A percentile compares a stretch with the other conserved stretches of the same genome.
Conservation (phyloP, 1,140 invertebrate species). For the Conopomorpha cramerella region DNA sequence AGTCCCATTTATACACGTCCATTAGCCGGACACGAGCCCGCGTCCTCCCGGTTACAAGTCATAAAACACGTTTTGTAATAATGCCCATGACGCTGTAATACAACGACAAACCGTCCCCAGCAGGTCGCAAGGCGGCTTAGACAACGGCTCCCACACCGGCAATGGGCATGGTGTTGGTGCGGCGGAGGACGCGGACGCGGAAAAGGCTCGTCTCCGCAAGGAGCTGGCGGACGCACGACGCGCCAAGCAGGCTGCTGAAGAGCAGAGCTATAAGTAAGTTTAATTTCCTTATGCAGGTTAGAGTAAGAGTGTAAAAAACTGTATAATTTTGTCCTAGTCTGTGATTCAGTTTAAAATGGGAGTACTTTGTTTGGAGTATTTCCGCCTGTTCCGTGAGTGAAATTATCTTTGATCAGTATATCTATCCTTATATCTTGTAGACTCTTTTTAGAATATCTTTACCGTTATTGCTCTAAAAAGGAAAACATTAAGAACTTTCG, state of each 20-base stretch:
- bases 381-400: too few relatives aligned
- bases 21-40: too few relatives aligned
- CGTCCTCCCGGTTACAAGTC: background rate
- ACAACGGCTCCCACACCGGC: too few relatives aligned
- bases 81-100: background rate
- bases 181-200: slow-evolving; percentile 31
- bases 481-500: too few relatives aligned
- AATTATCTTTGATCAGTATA: too few relatives aligned
- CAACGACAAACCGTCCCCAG: slow-evolving; percentile 4
- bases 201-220: slow-evolving; percentile 35
- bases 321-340: background rate
- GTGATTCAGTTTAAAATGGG: too few relatives aligned
- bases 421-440: too few relatives aligned
- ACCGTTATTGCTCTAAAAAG: too few relatives aligned
- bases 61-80: background rate
- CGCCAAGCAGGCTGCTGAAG: slow-evolving; percentile 41
- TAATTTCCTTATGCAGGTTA: too few relatives aligned
- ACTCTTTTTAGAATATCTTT: too few relatives aligned
- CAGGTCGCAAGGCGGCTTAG: slow-evolving; percentile 22
- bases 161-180: slow-evolving; percentile 29
- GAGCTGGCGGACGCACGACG: slow-evolving; percentile 39
- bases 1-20: too few relatives aligned
- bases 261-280: slow-evolving; percentile 48
- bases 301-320: background rate
- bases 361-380: too few relatives aligned